Conservation (phyloP, 2,888 invertebrate species). For the Sarcophaga variegata region DNA sequence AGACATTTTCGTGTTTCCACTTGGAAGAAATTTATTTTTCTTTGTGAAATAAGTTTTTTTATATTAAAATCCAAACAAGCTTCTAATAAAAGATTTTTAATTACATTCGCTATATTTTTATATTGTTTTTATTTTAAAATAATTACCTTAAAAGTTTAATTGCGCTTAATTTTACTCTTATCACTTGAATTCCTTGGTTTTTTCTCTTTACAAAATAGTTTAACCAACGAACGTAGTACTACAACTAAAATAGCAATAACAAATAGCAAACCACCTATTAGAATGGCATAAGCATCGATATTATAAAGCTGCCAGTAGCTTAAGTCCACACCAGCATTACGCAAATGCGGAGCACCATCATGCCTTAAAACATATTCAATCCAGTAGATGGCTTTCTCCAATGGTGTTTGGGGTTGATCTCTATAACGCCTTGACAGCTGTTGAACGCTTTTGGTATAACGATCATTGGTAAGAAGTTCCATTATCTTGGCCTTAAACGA, state of each 20-base stretch:
- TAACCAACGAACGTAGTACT: neutral
- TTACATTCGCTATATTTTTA: neutral
- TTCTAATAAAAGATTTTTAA: no score
- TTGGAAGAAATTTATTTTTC: no score
- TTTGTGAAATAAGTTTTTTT: no score
- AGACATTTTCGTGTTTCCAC: no score
- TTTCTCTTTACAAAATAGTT: neutral
- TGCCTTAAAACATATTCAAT: conserved; percentile 48
- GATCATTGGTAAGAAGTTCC: conserved; percentile 70
- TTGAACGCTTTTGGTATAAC: conserved; percentile 69
- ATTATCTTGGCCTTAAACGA: conserved; percentile 12
- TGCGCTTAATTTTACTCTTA: neutral
- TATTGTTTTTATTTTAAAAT: conserved; percentile 42
- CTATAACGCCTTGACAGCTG: conserved; percentile 26
- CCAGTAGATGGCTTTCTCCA: conserved; percentile 49
- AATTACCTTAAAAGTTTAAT: conserved; percentile 50
- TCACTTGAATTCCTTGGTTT: neutral
- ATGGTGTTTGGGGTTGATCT: conserved; percentile 24
- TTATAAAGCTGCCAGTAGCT: conserved; percentile 73
- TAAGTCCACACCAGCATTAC: conserved; percentile 69
- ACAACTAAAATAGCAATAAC: neutral
- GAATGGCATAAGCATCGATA: conserved; percentile 70
- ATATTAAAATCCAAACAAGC: neutral
- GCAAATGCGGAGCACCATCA: conserved; percentile 42
- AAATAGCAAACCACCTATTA: conserved; percentile 49